Evolutionary conservation across 2,113 vertebrate species (phyloP).

Genomic region (Telmatochromis sp.): DNA sequence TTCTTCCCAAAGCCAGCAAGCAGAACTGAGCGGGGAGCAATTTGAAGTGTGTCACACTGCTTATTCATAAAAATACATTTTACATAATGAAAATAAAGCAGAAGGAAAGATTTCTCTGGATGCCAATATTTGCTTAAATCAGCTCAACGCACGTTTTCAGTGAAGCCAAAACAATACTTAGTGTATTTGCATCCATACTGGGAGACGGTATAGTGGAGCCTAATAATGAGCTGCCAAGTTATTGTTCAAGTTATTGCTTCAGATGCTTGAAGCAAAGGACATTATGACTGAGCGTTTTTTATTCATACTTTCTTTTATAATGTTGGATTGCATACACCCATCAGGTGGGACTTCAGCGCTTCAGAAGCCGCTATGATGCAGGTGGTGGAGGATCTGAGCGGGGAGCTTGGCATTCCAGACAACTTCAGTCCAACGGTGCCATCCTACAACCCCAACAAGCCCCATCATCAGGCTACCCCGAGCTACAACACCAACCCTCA

Average conservation of each 20-base stretch:
- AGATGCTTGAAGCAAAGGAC: not conserved
- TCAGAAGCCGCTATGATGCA: conserved; percentile 83
- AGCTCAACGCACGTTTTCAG: conserved; percentile 15
- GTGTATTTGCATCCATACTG: conserved; percentile 45
- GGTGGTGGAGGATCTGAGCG: conserved; percentile 77
- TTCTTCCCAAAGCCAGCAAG: not conserved
- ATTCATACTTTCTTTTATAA: not conserved
- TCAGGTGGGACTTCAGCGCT: conserved; percentile 89
- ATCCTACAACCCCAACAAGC: conserved; percentile 77
- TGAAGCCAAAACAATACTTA: conserved; percentile 48
- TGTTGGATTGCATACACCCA: not conserved
- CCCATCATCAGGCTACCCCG: conserved; percentile 66
- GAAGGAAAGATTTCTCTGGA: not conserved
- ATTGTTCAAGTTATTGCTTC: not conserved
- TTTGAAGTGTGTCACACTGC: not conserved
- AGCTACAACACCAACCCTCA: conserved; percentile 84
- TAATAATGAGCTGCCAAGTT: conserved; percentile 5
- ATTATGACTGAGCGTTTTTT: not conserved
- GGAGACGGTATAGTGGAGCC: not conserved
- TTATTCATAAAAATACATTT: not conserved
- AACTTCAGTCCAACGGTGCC: conserved; percentile 85
- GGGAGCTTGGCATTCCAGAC: conserved; percentile 80
- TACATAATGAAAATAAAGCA: not conserved
- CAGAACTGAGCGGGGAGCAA: not conserved
- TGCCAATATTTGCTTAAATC: not conserved